A percentile compares a stretch with the other conserved stretches of the same genome.
These are phyloP conservation scores for Nerophis ophidion DNA, from an alignment of 2,113 vertebrate genomes.

Conservation along the genomic window DNA sequence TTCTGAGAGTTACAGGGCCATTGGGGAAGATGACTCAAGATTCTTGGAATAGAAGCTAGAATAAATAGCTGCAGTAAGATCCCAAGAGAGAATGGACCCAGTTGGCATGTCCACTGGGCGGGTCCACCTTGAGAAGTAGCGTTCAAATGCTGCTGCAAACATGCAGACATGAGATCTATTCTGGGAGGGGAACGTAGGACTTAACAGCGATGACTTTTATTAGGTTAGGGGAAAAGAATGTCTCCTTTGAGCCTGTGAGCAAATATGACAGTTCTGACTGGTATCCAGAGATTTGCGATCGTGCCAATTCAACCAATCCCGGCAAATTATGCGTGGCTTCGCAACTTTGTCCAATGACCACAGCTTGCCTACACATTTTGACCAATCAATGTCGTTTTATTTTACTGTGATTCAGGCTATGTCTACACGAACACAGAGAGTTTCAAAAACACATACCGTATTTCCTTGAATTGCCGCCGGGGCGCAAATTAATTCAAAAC, in stretches of 20 bases:
- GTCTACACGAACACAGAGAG: too few relatives aligned
- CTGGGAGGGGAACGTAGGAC: constrained; percentile 51
- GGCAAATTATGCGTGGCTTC: too few relatives aligned
- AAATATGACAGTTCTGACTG: not conserved
- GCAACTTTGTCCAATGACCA: too few relatives aligned
- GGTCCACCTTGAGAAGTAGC: not conserved
- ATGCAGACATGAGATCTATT: constrained; percentile 39
- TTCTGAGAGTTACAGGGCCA: not conserved
- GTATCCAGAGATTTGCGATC: too few relatives aligned
- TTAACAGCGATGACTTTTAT: constrained; percentile 44
- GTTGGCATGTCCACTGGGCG: constrained; percentile 3
- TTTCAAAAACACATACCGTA: too few relatives aligned
- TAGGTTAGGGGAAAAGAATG: constrained; percentile 47
- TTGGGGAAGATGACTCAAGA: not conserved
- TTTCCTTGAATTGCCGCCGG: too few relatives aligned
- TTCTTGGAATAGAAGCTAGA: constrained; percentile 1
- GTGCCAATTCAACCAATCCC: too few relatives aligned
- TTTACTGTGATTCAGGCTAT: too few relatives aligned
- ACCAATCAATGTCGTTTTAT: too few relatives aligned
- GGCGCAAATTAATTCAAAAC: too few relatives aligned
- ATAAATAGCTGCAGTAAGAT: constrained; percentile 11
- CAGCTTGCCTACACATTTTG: too few relatives aligned
- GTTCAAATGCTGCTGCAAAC: constrained; percentile 41
- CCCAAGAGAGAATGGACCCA: constrained; percentile 8
- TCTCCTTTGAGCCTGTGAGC: constrained; percentile 37